phyloP scores from a whole-genome alignment of 2,797 vertebrate species.

The Tenualosa thibaudeaui region DNA sequence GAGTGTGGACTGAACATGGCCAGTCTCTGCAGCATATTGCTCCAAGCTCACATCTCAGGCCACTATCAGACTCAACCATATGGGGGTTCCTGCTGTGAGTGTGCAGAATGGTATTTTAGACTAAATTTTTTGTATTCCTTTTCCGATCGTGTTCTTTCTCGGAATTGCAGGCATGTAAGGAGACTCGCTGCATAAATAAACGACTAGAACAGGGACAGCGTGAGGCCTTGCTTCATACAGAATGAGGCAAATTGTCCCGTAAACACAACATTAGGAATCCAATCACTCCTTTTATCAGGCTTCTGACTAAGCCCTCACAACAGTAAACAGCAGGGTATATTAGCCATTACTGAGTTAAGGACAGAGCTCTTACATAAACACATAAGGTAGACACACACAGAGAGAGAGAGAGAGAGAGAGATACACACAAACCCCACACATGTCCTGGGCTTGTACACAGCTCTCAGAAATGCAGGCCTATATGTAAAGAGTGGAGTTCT shows the following conservation, averaged over 20 bases:
- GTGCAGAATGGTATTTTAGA: neutral
- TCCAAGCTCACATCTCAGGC: neutral
- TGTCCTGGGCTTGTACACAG: constrained; percentile 25
- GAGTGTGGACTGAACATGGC: neutral
- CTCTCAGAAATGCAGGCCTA: constrained; percentile 27
- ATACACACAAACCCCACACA: neutral
- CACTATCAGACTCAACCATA: neutral
- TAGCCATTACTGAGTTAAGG: constrained; percentile 19
- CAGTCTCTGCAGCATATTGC: neutral
- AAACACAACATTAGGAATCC: constrained; percentile 7
- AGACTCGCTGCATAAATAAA: constrained; percentile 6
- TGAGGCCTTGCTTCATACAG: constrained; percentile 11
- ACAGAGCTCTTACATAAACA: neutral
- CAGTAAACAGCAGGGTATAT: constrained; percentile 8
- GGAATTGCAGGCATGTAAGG: neutral
- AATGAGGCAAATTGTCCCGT: neutral
- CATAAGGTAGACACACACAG: neutral
- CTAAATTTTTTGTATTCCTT: neutral
- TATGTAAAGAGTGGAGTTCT: constrained; percentile 32
- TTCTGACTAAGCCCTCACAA: neutral
- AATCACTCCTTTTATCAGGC: neutral
- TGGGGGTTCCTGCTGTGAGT: neutral
- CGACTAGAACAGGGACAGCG: neutral
- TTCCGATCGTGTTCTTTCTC: neutral
- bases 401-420: neutral